Evolutionary conservation across 2,113 vertebrate species (phyloP).

Genomic region (Sander lucioperca): DNA sequence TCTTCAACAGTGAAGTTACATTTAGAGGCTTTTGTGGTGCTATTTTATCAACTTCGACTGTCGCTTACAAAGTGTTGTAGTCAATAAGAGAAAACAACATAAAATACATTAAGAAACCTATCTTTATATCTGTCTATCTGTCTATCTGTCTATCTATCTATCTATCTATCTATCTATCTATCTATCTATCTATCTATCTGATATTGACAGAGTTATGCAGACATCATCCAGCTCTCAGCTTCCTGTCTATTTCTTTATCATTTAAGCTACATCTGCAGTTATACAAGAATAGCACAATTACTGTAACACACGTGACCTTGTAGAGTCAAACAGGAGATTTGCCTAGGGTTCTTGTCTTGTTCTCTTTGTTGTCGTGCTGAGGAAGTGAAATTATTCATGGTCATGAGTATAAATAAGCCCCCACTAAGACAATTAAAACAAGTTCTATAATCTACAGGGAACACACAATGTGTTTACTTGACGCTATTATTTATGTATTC

Average conservation of each 20-base stretch:
- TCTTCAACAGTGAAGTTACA: rapidly evolving
- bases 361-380: conserved; percentile 21
- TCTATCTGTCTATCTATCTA: too few species aligned
- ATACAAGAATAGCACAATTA: neutral
- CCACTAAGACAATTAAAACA: conserved; percentile 26
- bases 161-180: too few species aligned
- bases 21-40: neutral
- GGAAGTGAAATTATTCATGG: conserved; percentile 17
- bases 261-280: conserved; percentile 12
- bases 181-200: too few species aligned
- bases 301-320: neutral
- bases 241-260: neutral
- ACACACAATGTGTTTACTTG: conserved; percentile 1
- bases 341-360: conserved; percentile 6
- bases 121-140: too few species aligned
- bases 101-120: too few species aligned
- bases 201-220: neutral
- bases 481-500: neutral
- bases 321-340: conserved; percentile 6
- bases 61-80: neutral
- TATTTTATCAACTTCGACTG: neutral
- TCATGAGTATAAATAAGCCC: conserved; percentile 24
- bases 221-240: neutral
- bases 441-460: conserved; percentile 16
- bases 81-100: neutral